Conservation (phyloP, 2,797 vertebrate species). For the Lepidocolaptes lacrymiger region DNA sequence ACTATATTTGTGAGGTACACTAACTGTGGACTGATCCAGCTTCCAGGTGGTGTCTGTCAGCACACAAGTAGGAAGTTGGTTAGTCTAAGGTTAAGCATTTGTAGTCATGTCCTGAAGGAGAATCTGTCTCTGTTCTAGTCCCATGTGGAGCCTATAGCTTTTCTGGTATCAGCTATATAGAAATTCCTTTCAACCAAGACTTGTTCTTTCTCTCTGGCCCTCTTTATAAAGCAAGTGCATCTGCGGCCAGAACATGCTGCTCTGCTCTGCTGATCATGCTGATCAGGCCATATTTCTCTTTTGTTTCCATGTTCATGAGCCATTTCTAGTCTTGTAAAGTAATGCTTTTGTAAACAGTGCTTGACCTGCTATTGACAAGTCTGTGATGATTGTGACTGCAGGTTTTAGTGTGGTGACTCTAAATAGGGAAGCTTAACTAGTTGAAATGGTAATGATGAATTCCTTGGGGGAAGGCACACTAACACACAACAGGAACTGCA, state of each 20-base stretch:
- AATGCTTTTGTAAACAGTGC: not conserved
- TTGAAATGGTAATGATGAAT: not conserved
- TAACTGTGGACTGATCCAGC: not conserved
- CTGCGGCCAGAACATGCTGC: not conserved
- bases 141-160: not conserved
- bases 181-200: not conserved
- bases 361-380: not conserved
- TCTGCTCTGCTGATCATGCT: no score
- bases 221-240: not conserved
- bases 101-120: not conserved
- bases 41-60: not conserved
- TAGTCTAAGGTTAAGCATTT: not conserved
- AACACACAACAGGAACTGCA: not conserved
- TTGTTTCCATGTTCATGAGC: not conserved
- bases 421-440: not conserved
- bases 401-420: not conserved
- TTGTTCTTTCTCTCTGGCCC: not conserved
- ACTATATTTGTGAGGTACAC: not conserved
- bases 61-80: not conserved
- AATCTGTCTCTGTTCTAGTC: not conserved
- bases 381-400: not conserved
- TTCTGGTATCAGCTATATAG: not conserved
- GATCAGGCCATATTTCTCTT: not conserved
- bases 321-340: not conserved
- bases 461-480: not conserved